phyloP scores from a whole-genome alignment of 2,888 invertebrate genomes.

The Acronicta aceris region DNA sequence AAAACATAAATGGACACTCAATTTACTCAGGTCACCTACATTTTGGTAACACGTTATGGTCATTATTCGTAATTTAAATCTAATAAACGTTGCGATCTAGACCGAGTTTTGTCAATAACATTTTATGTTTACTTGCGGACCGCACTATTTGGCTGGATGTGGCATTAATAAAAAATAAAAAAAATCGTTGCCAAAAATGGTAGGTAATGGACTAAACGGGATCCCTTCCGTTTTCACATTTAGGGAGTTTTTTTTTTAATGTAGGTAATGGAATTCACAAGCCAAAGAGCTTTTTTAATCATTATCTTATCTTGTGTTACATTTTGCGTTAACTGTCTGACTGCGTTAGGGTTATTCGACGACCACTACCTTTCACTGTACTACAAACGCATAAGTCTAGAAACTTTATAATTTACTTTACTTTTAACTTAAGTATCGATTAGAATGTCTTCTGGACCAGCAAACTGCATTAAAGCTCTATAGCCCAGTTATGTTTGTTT shows the following conservation, averaged over 20 bases:
- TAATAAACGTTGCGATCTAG: conserved; percentile 17
- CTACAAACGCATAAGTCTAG: too few species aligned
- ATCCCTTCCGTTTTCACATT: conserved; percentile 8
- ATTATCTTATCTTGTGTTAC: too few species aligned
- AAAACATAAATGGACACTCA: too few species aligned
- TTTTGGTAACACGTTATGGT: conserved; percentile 12
- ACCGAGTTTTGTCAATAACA: conserved; percentile 17
- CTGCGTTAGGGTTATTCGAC: too few species aligned
- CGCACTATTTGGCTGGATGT: neutral
- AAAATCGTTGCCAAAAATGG: conserved; percentile 6
- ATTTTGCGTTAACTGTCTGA: too few species aligned
- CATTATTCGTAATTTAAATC: conserved; percentile 7
- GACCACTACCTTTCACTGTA: too few species aligned
- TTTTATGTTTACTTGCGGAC: conserved; percentile 2
- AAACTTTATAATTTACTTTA: too few species aligned
- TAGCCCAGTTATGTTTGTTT: too few species aligned
- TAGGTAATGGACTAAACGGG: neutral
- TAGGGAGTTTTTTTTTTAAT: neutral
- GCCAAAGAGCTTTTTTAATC: too few species aligned
- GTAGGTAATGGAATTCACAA: neutral
- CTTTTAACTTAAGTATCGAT: too few species aligned
- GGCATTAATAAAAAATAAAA: neutral
- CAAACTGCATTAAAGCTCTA: too few species aligned
- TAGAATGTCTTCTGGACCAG: too few species aligned
- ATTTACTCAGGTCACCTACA: neutral